These are phyloP conservation scores for Triops longicaudatus DNA, from an alignment of 1,140 invertebrate species.

Conservation along the genomic window DNA sequence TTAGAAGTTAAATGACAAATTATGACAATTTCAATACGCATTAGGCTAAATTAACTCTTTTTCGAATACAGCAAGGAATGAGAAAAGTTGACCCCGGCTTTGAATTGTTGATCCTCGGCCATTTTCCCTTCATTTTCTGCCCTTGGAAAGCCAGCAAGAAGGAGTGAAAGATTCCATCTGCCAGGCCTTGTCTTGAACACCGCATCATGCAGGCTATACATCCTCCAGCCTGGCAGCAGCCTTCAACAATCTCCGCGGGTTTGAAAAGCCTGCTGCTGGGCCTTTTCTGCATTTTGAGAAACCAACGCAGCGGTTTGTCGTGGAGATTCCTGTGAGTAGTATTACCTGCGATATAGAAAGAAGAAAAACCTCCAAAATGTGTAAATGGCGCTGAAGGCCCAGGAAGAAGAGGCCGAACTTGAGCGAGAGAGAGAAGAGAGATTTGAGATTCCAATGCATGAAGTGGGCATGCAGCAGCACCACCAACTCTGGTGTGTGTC, in stretches of 20 bases:
- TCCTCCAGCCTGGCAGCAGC: too few species aligned
- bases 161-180: neutral
- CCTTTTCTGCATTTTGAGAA: neutral
- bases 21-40: too few species aligned
- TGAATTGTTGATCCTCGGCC: too few species aligned
- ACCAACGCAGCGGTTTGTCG: neutral
- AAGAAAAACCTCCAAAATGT: neutral
- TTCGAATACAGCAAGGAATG: too few species aligned
- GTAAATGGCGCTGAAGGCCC: neutral
- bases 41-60: too few species aligned
- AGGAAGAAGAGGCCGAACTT: neutral
- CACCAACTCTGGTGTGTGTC: neutral
- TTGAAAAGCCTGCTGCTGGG: conserved; percentile 2
- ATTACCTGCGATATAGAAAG: neutral
- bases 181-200: conserved; percentile 7
- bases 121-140: neutral
- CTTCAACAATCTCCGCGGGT: neutral
- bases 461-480: neutral
- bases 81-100: too few species aligned
- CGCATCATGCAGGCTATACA: neutral
- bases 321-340: neutral
- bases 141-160: neutral
- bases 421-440: neutral
- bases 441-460: neutral
- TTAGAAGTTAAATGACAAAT: too few species aligned